Percentiles rank a stretch among this genome's conserved stretches.
phyloP scores from a whole-genome alignment of 1,140 invertebrate species.

The Papilio aristodemus region DNA sequence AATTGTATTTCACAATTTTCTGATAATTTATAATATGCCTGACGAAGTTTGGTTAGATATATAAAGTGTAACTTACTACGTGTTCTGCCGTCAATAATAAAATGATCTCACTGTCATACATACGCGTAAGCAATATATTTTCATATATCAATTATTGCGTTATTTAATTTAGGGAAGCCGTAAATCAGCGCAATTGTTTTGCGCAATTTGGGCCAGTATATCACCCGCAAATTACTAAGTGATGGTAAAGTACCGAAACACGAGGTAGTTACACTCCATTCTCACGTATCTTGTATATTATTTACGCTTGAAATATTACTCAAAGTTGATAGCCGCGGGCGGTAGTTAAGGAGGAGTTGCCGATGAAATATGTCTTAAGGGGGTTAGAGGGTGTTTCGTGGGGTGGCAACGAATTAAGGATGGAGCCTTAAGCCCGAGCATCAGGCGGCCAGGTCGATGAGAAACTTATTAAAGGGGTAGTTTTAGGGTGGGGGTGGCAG shows the following conservation, averaged over 20 bases:
- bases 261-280: constrained; percentile 35
- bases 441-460: constrained; percentile 55
- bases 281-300: constrained; percentile 71
- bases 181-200: constrained; percentile 26
- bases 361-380: constrained; percentile 78
- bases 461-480: constrained; percentile 60
- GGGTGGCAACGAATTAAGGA: constrained; percentile 57
- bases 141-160: too few species aligned
- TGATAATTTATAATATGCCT: not conserved
- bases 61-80: not conserved
- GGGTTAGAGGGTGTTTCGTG: constrained; percentile 38
- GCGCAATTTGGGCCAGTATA: constrained; percentile 29
- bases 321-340: constrained; percentile 57
- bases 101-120: not conserved
- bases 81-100: not conserved
- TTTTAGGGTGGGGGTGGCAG: constrained; percentile 35
- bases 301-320: constrained; percentile 72
- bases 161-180: constrained; percentile 25
- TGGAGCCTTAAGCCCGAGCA: constrained; percentile 62
- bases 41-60: not conserved
- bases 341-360: constrained; percentile 69
- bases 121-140: not conserved
- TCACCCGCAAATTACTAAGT: constrained; percentile 33
- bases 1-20: too few species aligned
- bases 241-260: constrained; percentile 17